phyloP scores from a whole-genome alignment of 2,888 invertebrate genomes.

The Standfussiana lucernea region DNA sequence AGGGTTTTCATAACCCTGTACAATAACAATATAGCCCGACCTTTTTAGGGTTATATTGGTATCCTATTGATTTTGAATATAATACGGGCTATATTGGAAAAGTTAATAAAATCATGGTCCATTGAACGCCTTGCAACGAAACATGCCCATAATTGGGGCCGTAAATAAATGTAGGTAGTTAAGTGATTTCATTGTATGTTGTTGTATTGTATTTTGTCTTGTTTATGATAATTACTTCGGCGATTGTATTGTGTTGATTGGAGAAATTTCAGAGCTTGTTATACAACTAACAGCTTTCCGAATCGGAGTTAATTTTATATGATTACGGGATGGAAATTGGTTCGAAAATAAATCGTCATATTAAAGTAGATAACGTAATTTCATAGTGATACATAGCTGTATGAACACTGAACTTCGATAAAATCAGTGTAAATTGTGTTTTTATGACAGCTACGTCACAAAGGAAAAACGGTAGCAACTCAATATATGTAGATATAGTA shows the following conservation, averaged over 20 bases:
- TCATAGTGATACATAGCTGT: neutral
- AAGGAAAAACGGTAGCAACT: neutral
- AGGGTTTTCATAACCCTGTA: conserved; percentile 40
- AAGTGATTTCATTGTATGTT: conserved; percentile 9
- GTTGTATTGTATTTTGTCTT: conserved; percentile 11
- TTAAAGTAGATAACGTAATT: neutral
- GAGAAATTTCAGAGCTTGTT: neutral
- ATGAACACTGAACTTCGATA: neutral
- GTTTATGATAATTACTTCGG: conserved; percentile 29
- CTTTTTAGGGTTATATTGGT: conserved; percentile 46
- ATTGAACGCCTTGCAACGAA: conserved; percentile 1
- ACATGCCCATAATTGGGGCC: neutral
- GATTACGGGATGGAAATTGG: neutral
- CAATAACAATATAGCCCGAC: conserved; percentile 38
- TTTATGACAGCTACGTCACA: neutral
- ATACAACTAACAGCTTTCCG: neutral
- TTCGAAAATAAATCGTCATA: neutral
- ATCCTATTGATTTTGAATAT: conserved; percentile 41
- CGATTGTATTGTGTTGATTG: conserved; percentile 17
- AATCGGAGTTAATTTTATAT: conserved; percentile 10
- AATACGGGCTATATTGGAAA: conserved; percentile 35
- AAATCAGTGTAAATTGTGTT: neutral
- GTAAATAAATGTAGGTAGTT: conserved; percentile 28
- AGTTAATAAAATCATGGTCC: conserved; percentile 34
- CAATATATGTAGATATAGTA: neutral